Evolutionary conservation across 2,888 invertebrate genomes (phyloP).

Genomic region (Monochamus alternatus): DNA sequence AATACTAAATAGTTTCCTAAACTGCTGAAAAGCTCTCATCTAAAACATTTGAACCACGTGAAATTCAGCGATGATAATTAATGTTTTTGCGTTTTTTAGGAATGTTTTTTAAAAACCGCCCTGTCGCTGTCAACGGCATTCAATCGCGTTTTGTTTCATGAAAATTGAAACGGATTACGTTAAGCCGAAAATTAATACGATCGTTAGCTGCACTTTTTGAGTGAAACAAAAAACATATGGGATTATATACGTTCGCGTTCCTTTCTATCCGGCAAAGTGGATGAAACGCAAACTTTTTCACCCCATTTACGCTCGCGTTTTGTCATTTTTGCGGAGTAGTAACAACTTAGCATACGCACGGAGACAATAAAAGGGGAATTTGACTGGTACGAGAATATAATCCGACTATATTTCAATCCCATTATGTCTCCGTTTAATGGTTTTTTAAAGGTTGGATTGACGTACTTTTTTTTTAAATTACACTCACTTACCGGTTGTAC

Average conservation of each 20-base stretch:
- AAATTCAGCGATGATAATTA: no score
- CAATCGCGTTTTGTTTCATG: neutral
- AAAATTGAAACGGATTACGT: neutral
- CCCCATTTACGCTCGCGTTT: constrained; percentile 67
- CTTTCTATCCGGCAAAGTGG: constrained; percentile 49
- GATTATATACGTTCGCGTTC: constrained; percentile 41
- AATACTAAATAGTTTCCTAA: no score
- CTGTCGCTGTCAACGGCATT: no score
- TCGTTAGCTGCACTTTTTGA: constrained; percentile 31
- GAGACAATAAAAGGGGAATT: constrained; percentile 66
- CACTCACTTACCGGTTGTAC: neutral
- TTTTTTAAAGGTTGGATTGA: constrained; percentile 47
- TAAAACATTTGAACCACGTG: no score
- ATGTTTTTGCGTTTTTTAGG: no score
- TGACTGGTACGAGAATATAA: constrained; percentile 58
- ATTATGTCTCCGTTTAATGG: constrained; percentile 50
- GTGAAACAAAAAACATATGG: constrained; percentile 44
- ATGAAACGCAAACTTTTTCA: constrained; percentile 59
- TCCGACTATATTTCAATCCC: constrained; percentile 59
- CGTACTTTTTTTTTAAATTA: constrained; percentile 35
- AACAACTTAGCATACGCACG: constrained; percentile 62
- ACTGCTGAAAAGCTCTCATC: no score
- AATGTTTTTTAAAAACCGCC: no score
- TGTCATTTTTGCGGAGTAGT: constrained; percentile 67
- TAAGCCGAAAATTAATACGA: constrained; percentile 37